These are phyloP conservation scores for Tauraco erythrolophus DNA, from an alignment of 2,113 vertebrate genomes.

Conservation along the genomic window DNA sequence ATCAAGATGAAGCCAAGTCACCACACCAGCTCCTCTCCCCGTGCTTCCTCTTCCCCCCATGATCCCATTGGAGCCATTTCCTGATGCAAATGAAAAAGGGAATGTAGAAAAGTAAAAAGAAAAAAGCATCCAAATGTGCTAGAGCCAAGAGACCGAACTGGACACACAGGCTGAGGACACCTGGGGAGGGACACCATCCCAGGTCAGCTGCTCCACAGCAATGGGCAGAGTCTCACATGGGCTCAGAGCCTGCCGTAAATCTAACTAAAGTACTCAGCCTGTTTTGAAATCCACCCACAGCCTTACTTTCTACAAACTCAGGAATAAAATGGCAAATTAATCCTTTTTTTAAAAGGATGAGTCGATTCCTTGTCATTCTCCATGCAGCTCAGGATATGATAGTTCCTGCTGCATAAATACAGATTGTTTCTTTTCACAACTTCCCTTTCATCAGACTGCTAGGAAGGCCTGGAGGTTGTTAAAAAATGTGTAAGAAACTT, in stretches of 20 bases:
- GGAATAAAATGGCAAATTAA: conserved; percentile 56
- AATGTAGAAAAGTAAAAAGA: neutral
- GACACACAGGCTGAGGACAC: neutral
- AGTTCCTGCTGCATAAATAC: conserved; percentile 53
- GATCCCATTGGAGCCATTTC: neutral
- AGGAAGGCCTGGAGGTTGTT: conserved; percentile 49
- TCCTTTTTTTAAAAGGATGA: conserved; percentile 48
- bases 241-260: neutral
- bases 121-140: neutral
- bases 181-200: neutral
- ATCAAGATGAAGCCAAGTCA: neutral
- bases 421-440: conserved; percentile 54
- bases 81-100: neutral
- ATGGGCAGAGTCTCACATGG: neutral
- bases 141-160: neutral
- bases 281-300: conserved; percentile 43
- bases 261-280: neutral
- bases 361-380: conserved; percentile 39
- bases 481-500: conserved; percentile 57
- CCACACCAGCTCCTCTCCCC: neutral
- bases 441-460: conserved; percentile 56
- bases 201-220: neutral
- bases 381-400: neutral
- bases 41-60: neutral
- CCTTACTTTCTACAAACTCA: conserved; percentile 24